Evolutionary conservation across 2,797 vertebrate species (phyloP).

Genomic region (Merluccius polli): DNA sequence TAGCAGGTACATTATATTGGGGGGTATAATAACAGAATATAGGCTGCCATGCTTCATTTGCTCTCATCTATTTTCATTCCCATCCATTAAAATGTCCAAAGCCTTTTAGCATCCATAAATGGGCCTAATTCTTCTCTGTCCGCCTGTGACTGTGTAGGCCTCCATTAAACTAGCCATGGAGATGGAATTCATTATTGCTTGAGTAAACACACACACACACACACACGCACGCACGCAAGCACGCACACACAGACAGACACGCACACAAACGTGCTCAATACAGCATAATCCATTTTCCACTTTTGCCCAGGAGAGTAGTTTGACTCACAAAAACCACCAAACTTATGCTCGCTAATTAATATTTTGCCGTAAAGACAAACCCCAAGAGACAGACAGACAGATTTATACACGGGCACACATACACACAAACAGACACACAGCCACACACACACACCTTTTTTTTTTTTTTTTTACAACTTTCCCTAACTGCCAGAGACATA

Average conservation of each 20-base stretch:
- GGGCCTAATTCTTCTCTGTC: slow-evolving; percentile 56
- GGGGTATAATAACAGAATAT: slow-evolving; percentile 36
- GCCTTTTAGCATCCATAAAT: slow-evolving; percentile 63
- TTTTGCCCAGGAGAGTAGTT: not conserved
- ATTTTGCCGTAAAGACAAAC: slow-evolving; percentile 1
- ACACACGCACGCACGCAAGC: not conserved
- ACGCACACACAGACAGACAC: slow-evolving; percentile 15
- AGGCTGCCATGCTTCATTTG: slow-evolving; percentile 44
- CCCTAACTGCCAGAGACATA: slow-evolving; percentile 50
- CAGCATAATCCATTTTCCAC: not conserved
- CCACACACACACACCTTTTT: slow-evolving; percentile 16
- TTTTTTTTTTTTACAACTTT: slow-evolving; percentile 53
- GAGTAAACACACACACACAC: slow-evolving; percentile 17
- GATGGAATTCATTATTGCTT: slow-evolving; percentile 61
- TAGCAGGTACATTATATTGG: slow-evolving; percentile 24
- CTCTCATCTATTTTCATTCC: slow-evolving; percentile 51
- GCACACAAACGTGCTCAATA: slow-evolving; percentile 9
- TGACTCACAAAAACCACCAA: not conserved
- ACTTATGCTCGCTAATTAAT: not conserved
- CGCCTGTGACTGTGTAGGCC: slow-evolving; percentile 46
- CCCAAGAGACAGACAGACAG: slow-evolving; percentile 15
- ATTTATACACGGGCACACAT: not conserved
- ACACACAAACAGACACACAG: slow-evolving; percentile 15
- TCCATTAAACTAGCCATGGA: slow-evolving; percentile 56
- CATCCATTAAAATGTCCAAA: slow-evolving; percentile 59